Conservation (phyloP, 2,888 invertebrate species). For the Sesamia inferens region DNA sequence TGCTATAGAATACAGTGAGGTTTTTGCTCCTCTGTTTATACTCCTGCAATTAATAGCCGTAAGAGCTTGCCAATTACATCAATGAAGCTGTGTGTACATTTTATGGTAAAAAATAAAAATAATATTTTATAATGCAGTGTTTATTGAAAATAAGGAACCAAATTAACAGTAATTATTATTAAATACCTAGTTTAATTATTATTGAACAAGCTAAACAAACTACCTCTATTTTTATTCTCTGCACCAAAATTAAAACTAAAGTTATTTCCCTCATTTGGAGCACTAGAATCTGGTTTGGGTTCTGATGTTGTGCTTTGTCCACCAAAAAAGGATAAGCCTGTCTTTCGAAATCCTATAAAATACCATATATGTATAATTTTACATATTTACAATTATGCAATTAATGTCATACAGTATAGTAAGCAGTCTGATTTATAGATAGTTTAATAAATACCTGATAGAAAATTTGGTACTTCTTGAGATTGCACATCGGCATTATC, state of each 20-base stretch:
- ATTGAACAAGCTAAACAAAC: slow-evolving; percentile 83
- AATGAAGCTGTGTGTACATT: slow-evolving; percentile 69
- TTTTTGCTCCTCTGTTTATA: slow-evolving; percentile 97
- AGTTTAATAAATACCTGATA: slow-evolving; percentile 74
- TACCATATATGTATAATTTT: not conserved
- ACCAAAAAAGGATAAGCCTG: slow-evolving; percentile 82
- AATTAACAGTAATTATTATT: slow-evolving; percentile 4
- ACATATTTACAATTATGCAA: not conserved
- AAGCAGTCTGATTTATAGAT: not conserved
- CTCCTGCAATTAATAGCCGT: slow-evolving; percentile 97
- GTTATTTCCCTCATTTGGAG: slow-evolving; percentile 66
- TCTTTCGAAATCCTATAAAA: slow-evolving; percentile 79
- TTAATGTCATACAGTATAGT: not conserved
- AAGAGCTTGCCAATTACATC: slow-evolving; percentile 96
- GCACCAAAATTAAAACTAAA: slow-evolving; percentile 84
- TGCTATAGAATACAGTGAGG: slow-evolving; percentile 96
- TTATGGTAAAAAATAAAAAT: slow-evolving; percentile 50
- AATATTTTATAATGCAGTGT: slow-evolving; percentile 23
- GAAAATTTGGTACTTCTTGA: slow-evolving; percentile 82
- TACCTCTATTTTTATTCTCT: slow-evolving; percentile 80
- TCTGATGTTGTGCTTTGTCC: slow-evolving; percentile 69
- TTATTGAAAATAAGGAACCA: slow-evolving; percentile 41
- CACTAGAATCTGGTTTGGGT: slow-evolving; percentile 68
- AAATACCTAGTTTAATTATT: no score
- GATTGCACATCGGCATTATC: slow-evolving; percentile 71